These are phyloP conservation scores for Macropodus opercularis DNA, from an alignment of 2,797 vertebrate genomes.

Conservation along the genomic window DNA sequence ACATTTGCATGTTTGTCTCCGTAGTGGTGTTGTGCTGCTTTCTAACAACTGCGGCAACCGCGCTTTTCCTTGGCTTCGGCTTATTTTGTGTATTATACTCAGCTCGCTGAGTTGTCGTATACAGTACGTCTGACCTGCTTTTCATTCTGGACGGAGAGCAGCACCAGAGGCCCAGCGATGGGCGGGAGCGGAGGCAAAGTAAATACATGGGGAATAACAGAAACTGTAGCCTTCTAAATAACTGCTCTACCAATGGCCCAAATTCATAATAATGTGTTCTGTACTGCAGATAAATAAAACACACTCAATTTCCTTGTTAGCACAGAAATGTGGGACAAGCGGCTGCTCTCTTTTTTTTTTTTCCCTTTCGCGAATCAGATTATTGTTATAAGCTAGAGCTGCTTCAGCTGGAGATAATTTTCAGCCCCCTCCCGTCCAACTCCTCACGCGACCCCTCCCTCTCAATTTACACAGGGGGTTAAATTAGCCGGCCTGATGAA, in stretches of 20 bases:
- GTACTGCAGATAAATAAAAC: conserved; percentile 63
- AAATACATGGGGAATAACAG: conserved; percentile 47
- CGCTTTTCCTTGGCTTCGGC: background rate
- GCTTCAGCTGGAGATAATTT: conserved; percentile 31
- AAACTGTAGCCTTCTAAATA: conserved; percentile 49
- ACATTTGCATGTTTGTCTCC: conserved; percentile 24
- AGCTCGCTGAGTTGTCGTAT: conserved; percentile 40
- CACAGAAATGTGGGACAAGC: conserved; percentile 55
- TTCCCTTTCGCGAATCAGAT: conserved; percentile 38
- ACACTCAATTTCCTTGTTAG: conserved; percentile 53
- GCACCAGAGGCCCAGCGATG: conserved; percentile 16
- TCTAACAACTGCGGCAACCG: conserved; percentile 13
- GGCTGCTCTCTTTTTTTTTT: conserved; percentile 1
- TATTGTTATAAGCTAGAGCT: conserved; percentile 55
- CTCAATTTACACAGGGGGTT: conserved; percentile 65
- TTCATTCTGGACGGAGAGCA: conserved; percentile 40
- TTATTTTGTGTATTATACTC: conserved; percentile 22
- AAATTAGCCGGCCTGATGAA: conserved; percentile 60
- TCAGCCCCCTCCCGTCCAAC: background rate
- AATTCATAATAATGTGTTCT: conserved; percentile 65
- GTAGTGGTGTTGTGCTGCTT: conserved; percentile 3
- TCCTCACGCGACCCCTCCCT: conserved; percentile 43
- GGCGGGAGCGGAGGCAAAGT: conserved; percentile 12
- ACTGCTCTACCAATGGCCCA: conserved; percentile 50
- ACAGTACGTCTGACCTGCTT: conserved; percentile 57